phyloP scores from a whole-genome alignment of 2,797 vertebrate species.

The Peromyscus melanophrys region DNA sequence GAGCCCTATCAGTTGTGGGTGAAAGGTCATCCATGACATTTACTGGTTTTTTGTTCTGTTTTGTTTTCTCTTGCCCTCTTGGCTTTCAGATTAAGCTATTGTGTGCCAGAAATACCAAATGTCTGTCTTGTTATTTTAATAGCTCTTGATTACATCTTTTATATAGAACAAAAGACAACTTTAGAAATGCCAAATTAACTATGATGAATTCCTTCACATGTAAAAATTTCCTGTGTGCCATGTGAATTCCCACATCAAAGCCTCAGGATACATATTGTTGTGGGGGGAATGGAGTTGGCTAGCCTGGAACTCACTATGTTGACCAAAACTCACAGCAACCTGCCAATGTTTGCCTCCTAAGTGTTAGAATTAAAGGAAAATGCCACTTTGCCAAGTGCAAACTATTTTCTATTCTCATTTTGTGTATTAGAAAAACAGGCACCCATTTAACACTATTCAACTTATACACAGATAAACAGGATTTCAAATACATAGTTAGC shows the following conservation, averaged over 20 bases:
- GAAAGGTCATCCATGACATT: not conserved
- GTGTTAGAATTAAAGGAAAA: too few species aligned
- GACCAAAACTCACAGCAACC: not conserved
- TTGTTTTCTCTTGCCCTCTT: not conserved
- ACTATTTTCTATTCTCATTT: not conserved
- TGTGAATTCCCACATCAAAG: slow-evolving; percentile 5
- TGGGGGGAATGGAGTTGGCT: not conserved
- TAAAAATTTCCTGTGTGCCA: rapidly evolving
- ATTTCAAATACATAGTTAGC: not conserved
- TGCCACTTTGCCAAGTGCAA: not conserved
- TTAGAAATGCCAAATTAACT: not conserved
- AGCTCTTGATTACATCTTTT: not conserved
- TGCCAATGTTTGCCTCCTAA: not conserved
- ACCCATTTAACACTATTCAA: not conserved
- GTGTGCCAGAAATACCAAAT: not conserved
- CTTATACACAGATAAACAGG: not conserved
- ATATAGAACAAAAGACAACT: not conserved
- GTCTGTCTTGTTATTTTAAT: not conserved
- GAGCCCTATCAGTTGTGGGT: not conserved
- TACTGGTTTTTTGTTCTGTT: not conserved
- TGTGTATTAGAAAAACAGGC: not conserved
- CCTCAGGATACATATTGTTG: rapidly evolving
- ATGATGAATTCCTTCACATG: not conserved
- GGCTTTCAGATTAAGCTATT: not conserved
- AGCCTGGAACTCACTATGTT: not conserved